A percentile compares a stretch with the other conserved stretches of the same genome.
Conservation (phyloP, 2,888 invertebrate species). For the Notocelia uddmanniana region DNA sequence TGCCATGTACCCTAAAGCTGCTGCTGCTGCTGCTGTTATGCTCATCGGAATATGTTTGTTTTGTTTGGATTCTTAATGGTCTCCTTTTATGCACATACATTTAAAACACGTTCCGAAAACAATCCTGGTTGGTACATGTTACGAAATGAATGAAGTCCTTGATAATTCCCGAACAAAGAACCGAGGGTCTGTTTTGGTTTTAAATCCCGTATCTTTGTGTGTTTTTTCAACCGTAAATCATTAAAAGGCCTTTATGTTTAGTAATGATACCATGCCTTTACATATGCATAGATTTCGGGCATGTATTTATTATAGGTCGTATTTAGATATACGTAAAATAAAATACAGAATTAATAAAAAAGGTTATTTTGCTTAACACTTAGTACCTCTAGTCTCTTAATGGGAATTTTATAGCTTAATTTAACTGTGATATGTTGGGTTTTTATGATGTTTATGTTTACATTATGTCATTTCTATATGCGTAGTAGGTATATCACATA, state of each 20-base stretch:
- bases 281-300: conserved; percentile 1
- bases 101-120: background rate
- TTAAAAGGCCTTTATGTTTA: conserved; percentile 33
- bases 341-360: background rate
- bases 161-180: conserved; percentile 40
- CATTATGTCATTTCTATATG: too few relatives aligned
- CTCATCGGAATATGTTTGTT: too few relatives aligned
- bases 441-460: too few relatives aligned
- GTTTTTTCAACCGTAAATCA: conserved; percentile 36
- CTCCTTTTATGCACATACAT: background rate
- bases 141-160: conserved; percentile 14
- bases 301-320: background rate
- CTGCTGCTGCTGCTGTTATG: too few relatives aligned
- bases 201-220: conserved; percentile 38
- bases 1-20: too few relatives aligned
- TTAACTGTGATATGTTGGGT: too few relatives aligned
- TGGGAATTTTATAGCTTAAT: too few relatives aligned
- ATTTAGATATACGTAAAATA: background rate
- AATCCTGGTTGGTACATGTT: conserved; percentile 16
- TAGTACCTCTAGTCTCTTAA: too few relatives aligned
- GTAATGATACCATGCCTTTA: conserved; percentile 8
- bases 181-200: conserved; percentile 26
- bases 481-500: too few relatives aligned
- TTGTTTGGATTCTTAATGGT: background rate
- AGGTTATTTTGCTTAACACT: background rate